A percentile compares a stretch with the other conserved stretches of the same genome.
phyloP scores from a whole-genome alignment of 1,140 invertebrate species.

The Neocloeon triangulifer region DNA sequence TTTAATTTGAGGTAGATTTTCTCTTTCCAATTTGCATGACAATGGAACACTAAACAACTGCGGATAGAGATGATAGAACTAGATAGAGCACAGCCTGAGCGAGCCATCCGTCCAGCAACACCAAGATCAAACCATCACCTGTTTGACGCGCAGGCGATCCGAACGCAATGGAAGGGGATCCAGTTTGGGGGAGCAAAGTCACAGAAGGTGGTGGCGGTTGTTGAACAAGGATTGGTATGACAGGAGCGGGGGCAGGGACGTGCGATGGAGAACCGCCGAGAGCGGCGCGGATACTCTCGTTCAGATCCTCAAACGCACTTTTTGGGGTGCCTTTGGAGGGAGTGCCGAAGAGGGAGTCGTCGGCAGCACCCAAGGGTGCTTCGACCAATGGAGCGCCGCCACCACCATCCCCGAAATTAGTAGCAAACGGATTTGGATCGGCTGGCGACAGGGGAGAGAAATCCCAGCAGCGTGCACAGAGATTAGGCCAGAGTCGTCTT shows the following conservation, averaged over 20 bases:
- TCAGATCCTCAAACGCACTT: slow-evolving; percentile 43
- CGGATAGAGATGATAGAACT: too few species aligned
- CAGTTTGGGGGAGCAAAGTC: slow-evolving; percentile 18
- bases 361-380: slow-evolving; percentile 13
- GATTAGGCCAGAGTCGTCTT: too few species aligned
- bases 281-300: slow-evolving; percentile 41
- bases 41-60: too few species aligned
- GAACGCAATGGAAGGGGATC: slow-evolving; percentile 13
- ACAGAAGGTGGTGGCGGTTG: slow-evolving; percentile 9
- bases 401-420: too few species aligned
- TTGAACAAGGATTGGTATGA: too few species aligned
- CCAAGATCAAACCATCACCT: too few species aligned
- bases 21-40: too few species aligned
- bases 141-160: slow-evolving; percentile 11
- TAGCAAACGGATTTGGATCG: slow-evolving; percentile 13
- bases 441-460: slow-evolving; percentile 12
- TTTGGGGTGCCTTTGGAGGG: too few species aligned
- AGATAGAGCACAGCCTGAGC: too few species aligned
- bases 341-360: slow-evolving; percentile 13
- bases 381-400: slow-evolving; percentile 10
- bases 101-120: slow-evolving; percentile 7
- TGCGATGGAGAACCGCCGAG: slow-evolving; percentile 33
- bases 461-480: too few species aligned
- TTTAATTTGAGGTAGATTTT: too few species aligned
- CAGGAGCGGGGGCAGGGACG: slow-evolving; percentile 6